phyloP scores from a whole-genome alignment of 1,140 invertebrate species.

The Drosophila hydei region DNA sequence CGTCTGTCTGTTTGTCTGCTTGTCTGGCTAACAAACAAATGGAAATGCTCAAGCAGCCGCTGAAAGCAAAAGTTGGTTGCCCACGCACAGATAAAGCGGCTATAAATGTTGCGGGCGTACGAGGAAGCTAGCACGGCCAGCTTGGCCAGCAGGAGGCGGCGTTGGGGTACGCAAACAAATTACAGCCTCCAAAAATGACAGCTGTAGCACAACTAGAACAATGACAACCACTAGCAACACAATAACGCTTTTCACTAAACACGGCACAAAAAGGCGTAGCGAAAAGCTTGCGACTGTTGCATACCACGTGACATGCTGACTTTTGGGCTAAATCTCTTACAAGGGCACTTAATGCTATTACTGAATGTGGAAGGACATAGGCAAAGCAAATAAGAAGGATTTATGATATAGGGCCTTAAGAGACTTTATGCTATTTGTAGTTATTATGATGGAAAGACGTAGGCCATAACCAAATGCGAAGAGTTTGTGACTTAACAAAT shows the following conservation, averaged over 20 bases:
- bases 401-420: too few species aligned
- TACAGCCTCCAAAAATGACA: slow-evolving; percentile 70
- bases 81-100: slow-evolving; percentile 49
- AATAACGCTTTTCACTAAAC: slow-evolving; percentile 49
- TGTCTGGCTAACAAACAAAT: slow-evolving; percentile 40
- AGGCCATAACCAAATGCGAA: too few species aligned
- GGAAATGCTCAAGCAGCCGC: slow-evolving; percentile 66
- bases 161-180: slow-evolving; percentile 59
- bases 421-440: too few species aligned
- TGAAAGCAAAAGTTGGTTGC: slow-evolving; percentile 70
- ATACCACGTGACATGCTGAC: slow-evolving; percentile 11
- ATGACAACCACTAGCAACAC: slow-evolving; percentile 45
- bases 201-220: slow-evolving; percentile 58
- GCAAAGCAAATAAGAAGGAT: too few species aligned
- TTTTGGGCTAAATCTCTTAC: too few species aligned
- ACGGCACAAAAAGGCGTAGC: slow-evolving; percentile 10
- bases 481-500: too few species aligned
- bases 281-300: slow-evolving; percentile 9
- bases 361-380: too few species aligned
- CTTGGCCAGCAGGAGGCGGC: neutral
- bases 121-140: neutral
- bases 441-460: too few species aligned
- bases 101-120: slow-evolving; percentile 5
- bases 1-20: slow-evolving; percentile 1
- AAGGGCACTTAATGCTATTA: too few species aligned